These are phyloP conservation scores for Busseola fusca DNA, from an alignment of 2,888 invertebrate genomes.

Conservation along the genomic window DNA sequence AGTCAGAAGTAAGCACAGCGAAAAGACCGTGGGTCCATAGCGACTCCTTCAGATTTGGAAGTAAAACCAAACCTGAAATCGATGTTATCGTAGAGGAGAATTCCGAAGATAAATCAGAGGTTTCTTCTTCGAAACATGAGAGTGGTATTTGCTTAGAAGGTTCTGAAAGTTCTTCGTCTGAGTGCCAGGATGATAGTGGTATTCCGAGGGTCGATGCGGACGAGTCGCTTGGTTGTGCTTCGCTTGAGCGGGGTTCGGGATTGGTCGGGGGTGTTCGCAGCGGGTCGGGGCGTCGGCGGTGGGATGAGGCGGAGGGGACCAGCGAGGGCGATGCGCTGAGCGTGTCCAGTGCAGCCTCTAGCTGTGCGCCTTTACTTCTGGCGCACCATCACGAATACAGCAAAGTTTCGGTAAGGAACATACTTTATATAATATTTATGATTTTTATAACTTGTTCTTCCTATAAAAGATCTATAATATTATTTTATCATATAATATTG, in stretches of 20 bases:
- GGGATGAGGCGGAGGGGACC: conserved; percentile 84
- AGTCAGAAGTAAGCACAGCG: conserved; percentile 80
- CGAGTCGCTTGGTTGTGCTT: conserved; percentile 83
- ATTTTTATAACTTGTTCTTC: conserved; percentile 4
- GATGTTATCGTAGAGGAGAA: conserved; percentile 75
- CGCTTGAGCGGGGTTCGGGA: conserved; percentile 86
- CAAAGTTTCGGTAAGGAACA: conserved; percentile 84
- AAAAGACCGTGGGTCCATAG: conserved; percentile 86
- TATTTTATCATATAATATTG: neutral
- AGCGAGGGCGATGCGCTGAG: conserved; percentile 86
- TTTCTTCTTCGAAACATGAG: conserved; percentile 78
- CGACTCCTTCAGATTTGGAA: conserved; percentile 83
- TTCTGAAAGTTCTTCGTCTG: conserved; percentile 81
- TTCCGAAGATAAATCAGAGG: conserved; percentile 71
- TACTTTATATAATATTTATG: neutral
- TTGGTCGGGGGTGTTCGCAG: conserved; percentile 86
- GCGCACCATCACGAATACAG: conserved; percentile 84
- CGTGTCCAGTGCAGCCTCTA: conserved; percentile 85
- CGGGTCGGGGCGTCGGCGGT: conserved; percentile 86
- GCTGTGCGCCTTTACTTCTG: conserved; percentile 84
- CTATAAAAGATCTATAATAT: neutral
- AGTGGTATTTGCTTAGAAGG: conserved; percentile 82
- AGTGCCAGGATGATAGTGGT: conserved; percentile 81
- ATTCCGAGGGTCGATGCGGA: conserved; percentile 79
- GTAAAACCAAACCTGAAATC: conserved; percentile 70